These are phyloP conservation scores for Latrodectus elegans DNA, from an alignment of 2,888 invertebrate genomes.

Conservation along the genomic window DNA sequence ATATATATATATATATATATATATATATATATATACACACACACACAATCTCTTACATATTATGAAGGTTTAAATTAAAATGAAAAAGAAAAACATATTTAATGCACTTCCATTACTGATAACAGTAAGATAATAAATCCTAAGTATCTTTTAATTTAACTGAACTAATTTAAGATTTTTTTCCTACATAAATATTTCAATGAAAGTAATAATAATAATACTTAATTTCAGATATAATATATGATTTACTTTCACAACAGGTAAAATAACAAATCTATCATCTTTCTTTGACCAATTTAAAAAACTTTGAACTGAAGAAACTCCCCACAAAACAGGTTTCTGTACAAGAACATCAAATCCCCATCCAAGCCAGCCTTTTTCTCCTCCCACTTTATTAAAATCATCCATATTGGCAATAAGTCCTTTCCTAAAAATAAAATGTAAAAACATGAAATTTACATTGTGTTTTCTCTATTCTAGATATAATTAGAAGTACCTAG, in stretches of 20 bases:
- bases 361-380: constrained; percentile 63
- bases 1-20: too few relatives aligned
- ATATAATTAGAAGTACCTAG: not conserved
- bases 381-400: constrained; percentile 25
- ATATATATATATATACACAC: too few relatives aligned
- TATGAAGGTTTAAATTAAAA: too few relatives aligned
- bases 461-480: not conserved
- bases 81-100: too few relatives aligned
- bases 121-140: too few relatives aligned
- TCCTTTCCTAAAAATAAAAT: constrained; percentile 30
- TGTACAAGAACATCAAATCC: constrained; percentile 56
- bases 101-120: too few relatives aligned
- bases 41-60: too few relatives aligned
- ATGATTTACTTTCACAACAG: constrained; percentile 47
- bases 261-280: constrained; percentile 32
- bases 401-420: constrained; percentile 26
- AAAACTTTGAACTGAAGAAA: constrained; percentile 52
- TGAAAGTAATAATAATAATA: not conserved
- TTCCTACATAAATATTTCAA: too few relatives aligned
- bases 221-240: not conserved
- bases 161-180: too few relatives aligned
- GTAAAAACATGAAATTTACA: not conserved
- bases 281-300: constrained; percentile 35
- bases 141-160: too few relatives aligned
- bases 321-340: constrained; percentile 64